These are phyloP conservation scores for Tachina fera DNA, from an alignment of 2,888 invertebrate species.

Conservation along the genomic window DNA sequence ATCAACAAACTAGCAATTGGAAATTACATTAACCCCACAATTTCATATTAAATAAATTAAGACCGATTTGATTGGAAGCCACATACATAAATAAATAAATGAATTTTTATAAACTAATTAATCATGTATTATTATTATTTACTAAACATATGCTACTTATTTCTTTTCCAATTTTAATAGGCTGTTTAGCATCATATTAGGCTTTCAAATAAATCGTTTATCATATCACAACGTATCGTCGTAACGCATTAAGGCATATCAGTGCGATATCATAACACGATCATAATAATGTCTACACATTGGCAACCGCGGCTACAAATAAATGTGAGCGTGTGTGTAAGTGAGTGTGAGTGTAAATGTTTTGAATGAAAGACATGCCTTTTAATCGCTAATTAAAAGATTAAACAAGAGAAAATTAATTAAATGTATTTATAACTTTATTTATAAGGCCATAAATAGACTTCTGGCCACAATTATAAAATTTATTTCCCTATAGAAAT, in stretches of 20 bases:
- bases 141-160: constrained; percentile 4
- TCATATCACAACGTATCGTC: constrained; percentile 18
- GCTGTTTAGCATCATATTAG: constrained; percentile 26
- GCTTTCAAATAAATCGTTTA: constrained; percentile 34
- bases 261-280: constrained; percentile 47
- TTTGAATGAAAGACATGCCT: constrained; percentile 54
- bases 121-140: constrained; percentile 22
- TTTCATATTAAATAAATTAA: constrained; percentile 26
- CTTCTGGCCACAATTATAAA: constrained; percentile 49
- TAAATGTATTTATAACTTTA: constrained; percentile 47
- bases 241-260: constrained; percentile 53
- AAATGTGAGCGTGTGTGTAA: background rate
- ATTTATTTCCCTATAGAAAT: constrained; percentile 55
- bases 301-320: constrained; percentile 4
- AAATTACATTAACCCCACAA: constrained; percentile 44
- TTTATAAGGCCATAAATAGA: constrained; percentile 50
- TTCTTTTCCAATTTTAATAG: background rate
- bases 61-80: constrained; percentile 35
- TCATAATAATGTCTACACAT: constrained; percentile 8
- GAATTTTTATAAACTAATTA: constrained; percentile 42
- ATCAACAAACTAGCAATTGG: background rate
- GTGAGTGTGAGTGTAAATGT: background rate
- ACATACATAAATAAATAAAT: too few relatives aligned
- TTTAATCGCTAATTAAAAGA: constrained; percentile 68
- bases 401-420: constrained; percentile 66